These are phyloP conservation scores for Anseranas semipalmata DNA, from an alignment of 2,113 vertebrate species.

Conservation along the genomic window DNA sequence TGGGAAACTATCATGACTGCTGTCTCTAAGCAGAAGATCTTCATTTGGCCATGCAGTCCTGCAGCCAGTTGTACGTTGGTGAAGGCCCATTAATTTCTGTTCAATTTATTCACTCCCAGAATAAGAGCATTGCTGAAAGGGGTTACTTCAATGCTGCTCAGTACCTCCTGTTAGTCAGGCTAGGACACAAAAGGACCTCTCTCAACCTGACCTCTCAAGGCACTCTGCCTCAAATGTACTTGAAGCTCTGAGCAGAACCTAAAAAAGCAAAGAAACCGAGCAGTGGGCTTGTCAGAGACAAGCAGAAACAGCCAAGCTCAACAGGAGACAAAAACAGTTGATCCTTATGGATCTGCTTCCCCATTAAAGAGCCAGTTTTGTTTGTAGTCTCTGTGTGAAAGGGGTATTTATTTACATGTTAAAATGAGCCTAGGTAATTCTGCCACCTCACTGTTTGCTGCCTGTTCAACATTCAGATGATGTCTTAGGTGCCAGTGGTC, in stretches of 20 bases:
- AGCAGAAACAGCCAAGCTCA: not conserved
- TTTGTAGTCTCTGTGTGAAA: not conserved
- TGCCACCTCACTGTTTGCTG: not conserved
- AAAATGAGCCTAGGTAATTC: not conserved
- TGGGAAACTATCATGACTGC: not conserved
- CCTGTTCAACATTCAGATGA: not conserved
- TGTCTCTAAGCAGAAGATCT: not conserved
- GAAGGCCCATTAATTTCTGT: not conserved
- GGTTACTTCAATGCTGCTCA: not conserved
- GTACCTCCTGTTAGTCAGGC: not conserved
- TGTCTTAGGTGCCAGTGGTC: not conserved
- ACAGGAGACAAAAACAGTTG: not conserved
- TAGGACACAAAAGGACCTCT: not conserved
- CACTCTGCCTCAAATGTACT: not conserved
- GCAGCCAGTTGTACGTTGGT: not conserved
- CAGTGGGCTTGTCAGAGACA: not conserved
- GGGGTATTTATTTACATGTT: not conserved
- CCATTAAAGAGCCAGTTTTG: not conserved
- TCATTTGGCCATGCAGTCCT: not conserved
- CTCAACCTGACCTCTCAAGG: not conserved
- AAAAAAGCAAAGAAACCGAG: not conserved
- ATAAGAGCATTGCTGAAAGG: not conserved
- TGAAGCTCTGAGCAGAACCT: not conserved
- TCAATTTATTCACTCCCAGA: not conserved
- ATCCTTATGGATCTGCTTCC: not conserved